Percentiles rank a stretch among this genome's conserved stretches.
Evolutionary conservation across 1,140 invertebrate genomes (phyloP).

Genomic region (Eufriesea mexicana): DNA sequence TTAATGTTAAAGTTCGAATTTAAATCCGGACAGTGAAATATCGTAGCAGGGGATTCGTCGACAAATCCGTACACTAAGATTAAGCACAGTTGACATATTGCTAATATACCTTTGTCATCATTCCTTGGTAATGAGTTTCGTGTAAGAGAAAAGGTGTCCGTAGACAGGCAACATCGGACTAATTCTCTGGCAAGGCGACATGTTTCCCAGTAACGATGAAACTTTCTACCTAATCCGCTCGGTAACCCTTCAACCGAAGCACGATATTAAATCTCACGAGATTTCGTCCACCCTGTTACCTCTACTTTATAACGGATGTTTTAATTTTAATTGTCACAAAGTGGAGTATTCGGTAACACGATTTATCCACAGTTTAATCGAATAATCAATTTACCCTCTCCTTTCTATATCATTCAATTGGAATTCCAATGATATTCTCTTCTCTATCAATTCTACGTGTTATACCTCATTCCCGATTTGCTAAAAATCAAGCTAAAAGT

Average conservation of each 20-base stretch:
- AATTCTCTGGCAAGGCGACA: constrained; percentile 48
- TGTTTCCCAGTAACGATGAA: constrained; percentile 51
- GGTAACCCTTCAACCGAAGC: constrained; percentile 35
- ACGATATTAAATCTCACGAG: constrained; percentile 51
- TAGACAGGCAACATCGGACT: constrained; percentile 15
- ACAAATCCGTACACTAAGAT: neutral
- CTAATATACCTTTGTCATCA: neutral
- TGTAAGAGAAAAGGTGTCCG: constrained; percentile 4
- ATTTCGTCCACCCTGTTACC: neutral
- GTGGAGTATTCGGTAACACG: neutral
- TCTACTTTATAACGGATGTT: neutral
- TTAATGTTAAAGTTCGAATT: neutral
- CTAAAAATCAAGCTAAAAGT: too few relatives aligned
- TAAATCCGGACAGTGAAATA: neutral
- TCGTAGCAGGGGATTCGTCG: neutral
- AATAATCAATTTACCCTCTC: too few relatives aligned
- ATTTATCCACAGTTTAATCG: neutral
- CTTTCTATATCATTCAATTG: too few relatives aligned
- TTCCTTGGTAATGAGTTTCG: constrained; percentile 28
- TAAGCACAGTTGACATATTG: neutral
- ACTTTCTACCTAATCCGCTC: constrained; percentile 53
- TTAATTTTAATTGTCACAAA: constrained; percentile 5
- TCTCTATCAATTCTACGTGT: too few relatives aligned
- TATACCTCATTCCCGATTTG: too few relatives aligned
- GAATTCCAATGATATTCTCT: too few relatives aligned